These are phyloP conservation scores for Orbicella faveolata DNA, from an alignment of 64 coral and sea anemone genomes.

Conservation along the genomic window DNA sequence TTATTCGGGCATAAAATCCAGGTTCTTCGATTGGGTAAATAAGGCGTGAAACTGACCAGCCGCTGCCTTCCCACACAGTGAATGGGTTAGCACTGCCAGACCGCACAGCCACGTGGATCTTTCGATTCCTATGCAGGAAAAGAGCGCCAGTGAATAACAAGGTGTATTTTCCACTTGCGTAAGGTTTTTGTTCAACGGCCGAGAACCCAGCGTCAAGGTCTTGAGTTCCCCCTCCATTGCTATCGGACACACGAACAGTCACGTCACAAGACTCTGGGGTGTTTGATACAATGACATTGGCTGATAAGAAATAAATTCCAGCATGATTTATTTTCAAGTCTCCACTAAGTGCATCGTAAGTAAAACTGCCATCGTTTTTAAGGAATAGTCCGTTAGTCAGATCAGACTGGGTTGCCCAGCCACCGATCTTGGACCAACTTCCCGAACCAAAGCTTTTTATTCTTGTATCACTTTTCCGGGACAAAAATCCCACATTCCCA, in stretches of 20 bases:
- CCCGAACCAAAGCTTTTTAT: slow-evolving; percentile 39
- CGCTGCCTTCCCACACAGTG: slow-evolving; percentile 65
- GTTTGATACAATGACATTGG: slow-evolving; percentile 45
- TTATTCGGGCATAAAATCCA: slow-evolving; percentile 55
- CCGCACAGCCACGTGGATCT: slow-evolving; percentile 41
- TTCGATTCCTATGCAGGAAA: slow-evolving; percentile 38
- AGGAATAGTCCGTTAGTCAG: slow-evolving; percentile 72
- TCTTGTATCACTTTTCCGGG: slow-evolving; percentile 62
- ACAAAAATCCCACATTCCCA: slow-evolving; percentile 61
- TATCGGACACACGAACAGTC: slow-evolving; percentile 39
- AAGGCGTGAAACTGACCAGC: slow-evolving; percentile 60
- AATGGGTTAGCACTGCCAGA: slow-evolving; percentile 27
- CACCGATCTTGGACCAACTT: slow-evolving; percentile 60
- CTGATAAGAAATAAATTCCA: slow-evolving; percentile 68
- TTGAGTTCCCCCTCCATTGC: background rate
- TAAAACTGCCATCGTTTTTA: slow-evolving; percentile 54
- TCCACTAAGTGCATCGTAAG: slow-evolving; percentile 56
- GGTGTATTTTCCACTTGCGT: slow-evolving; percentile 27
- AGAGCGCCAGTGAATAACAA: slow-evolving; percentile 54
- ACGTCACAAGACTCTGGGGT: slow-evolving; percentile 43
- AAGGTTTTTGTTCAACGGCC: slow-evolving; percentile 42
- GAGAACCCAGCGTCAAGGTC: slow-evolving; percentile 34
- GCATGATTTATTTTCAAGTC: slow-evolving; percentile 55
- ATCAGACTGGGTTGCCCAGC: slow-evolving; percentile 63
- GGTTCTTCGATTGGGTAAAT: slow-evolving; percentile 69